These are phyloP conservation scores for Drosophila tani DNA, from an alignment of 1,140 invertebrate species.

Conservation along the genomic window DNA sequence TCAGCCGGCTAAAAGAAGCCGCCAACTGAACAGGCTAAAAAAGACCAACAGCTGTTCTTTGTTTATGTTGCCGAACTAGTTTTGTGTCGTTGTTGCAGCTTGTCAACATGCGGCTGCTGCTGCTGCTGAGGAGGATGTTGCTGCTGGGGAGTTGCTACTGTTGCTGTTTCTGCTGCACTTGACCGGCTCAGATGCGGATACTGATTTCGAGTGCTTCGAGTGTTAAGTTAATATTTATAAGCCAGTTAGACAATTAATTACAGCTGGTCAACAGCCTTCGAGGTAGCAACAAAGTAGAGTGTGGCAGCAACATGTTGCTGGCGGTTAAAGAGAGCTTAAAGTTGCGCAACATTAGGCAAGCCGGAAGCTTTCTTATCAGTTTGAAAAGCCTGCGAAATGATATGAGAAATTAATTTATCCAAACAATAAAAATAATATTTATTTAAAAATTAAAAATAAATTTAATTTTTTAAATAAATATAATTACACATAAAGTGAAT, in stretches of 20 bases:
- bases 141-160: slow-evolving; percentile 16
- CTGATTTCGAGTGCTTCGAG: slow-evolving; percentile 37
- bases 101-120: slow-evolving; percentile 36
- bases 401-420: neutral
- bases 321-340: slow-evolving; percentile 28
- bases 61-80: slow-evolving; percentile 77
- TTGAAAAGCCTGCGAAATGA: neutral
- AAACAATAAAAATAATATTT: neutral
- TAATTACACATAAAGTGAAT: neutral
- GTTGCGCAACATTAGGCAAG: slow-evolving; percentile 19
- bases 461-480: too few species aligned
- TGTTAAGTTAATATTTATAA: slow-evolving; percentile 64
- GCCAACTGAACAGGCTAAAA: slow-evolving; percentile 31
- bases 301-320: slow-evolving; percentile 34
- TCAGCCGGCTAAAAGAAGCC: slow-evolving; percentile 68
- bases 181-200: slow-evolving; percentile 31
- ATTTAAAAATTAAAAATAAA: neutral
- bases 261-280: slow-evolving; percentile 14
- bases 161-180: slow-evolving; percentile 44
- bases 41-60: slow-evolving; percentile 72
- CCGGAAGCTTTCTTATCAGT: slow-evolving; percentile 56
- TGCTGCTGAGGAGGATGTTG: slow-evolving; percentile 13
- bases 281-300: slow-evolving; percentile 18
- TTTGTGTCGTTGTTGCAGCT: slow-evolving; percentile 44
- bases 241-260: slow-evolving; percentile 34